These are phyloP conservation scores for Synchiropus splendidus DNA, from an alignment of 2,113 vertebrate species.

Conservation along the genomic window DNA sequence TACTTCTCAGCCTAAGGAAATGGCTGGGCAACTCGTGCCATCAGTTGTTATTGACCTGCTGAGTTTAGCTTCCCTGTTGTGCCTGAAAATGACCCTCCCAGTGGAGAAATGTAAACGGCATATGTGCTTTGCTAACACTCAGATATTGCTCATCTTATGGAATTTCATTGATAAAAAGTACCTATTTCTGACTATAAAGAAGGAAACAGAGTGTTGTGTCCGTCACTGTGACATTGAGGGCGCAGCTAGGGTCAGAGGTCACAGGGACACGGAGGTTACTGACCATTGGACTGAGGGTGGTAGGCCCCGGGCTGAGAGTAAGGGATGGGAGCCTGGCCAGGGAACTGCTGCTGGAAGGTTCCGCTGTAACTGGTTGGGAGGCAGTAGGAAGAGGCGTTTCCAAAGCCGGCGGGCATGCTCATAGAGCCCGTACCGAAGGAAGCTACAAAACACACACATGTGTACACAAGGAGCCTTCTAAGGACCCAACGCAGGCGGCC, in stretches of 20 bases:
- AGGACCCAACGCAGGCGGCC: neutral
- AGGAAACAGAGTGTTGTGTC: too few species aligned
- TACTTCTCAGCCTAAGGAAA: too few species aligned
- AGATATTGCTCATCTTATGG: too few species aligned
- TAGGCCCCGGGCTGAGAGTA: slow-evolving; percentile 84
- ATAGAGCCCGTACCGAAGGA: slow-evolving; percentile 90
- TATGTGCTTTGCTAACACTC: too few species aligned
- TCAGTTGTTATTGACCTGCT: too few species aligned
- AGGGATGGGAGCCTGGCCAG: slow-evolving; percentile 80
- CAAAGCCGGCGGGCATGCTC: slow-evolving; percentile 96
- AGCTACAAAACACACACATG: slow-evolving; percentile 61
- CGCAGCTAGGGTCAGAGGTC: slow-evolving; percentile 14
- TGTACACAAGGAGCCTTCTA: slow-evolving; percentile 1
- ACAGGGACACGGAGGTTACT: slow-evolving; percentile 42
- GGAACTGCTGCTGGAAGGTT: slow-evolving; percentile 91
- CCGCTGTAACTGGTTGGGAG: slow-evolving; percentile 97
- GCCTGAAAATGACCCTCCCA: too few species aligned
- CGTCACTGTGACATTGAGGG: neutral
- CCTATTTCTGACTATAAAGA: too few species aligned
- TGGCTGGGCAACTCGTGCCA: too few species aligned
- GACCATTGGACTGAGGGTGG: slow-evolving; percentile 91
- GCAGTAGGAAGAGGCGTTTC: slow-evolving; percentile 83
- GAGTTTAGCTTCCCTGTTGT: too few species aligned
- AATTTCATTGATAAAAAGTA: too few species aligned
- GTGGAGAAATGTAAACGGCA: too few species aligned